A percentile compares a stretch with the other conserved stretches of the same genome.
Evolutionary conservation across 2,797 vertebrate species (phyloP).

Genomic region (Rhynchotus rufescens): DNA sequence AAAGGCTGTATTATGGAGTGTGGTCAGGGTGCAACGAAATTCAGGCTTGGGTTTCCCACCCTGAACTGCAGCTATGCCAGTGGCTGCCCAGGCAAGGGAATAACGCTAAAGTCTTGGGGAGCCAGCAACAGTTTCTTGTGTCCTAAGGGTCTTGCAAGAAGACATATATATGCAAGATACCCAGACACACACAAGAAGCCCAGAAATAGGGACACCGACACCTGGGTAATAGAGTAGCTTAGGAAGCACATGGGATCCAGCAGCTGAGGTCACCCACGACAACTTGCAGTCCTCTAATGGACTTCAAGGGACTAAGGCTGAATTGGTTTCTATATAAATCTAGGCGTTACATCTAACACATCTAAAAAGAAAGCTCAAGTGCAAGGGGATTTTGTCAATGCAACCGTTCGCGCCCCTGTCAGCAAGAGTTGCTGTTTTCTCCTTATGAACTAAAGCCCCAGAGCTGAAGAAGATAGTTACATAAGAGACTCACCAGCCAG

Average conservation of each 20-base stretch:
- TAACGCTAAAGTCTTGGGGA: neutral
- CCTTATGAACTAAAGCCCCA: neutral
- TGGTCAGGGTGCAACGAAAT: neutral
- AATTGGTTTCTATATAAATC: neutral
- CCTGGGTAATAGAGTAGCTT: neutral
- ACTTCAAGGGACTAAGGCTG: neutral
- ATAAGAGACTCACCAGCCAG: neutral
- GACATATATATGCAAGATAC: no score
- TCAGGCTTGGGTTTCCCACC: neutral
- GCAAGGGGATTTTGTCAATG: neutral
- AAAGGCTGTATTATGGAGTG: rapidly evolving
- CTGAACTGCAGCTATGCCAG: neutral
- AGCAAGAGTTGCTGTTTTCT: neutral
- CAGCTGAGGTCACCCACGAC: neutral
- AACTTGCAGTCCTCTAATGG: neutral
- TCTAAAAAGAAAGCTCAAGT: neutral
- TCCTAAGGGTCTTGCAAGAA: neutral
- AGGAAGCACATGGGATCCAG: neutral
- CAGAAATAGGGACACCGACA: neutral
- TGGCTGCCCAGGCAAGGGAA: neutral
- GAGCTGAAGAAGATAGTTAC: neutral
- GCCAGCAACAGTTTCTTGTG: neutral
- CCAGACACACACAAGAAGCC: neutral
- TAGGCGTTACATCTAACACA: neutral
- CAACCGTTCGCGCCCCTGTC: neutral